Evolutionary conservation across 2,113 vertebrate species (phyloP).

Genomic region (Sinocyclocheilus grahami): DNA sequence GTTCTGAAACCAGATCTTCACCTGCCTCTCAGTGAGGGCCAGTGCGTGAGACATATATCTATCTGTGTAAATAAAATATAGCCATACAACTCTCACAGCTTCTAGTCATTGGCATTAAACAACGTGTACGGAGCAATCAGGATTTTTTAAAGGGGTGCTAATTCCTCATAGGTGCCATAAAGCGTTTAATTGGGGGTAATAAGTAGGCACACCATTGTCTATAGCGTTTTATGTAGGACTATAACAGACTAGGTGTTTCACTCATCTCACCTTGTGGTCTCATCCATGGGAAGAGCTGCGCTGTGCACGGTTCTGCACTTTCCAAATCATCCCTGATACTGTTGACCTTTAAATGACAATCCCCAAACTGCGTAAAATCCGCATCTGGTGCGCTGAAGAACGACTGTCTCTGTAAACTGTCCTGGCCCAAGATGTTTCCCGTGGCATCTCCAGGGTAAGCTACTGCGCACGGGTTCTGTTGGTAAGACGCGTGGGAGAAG

Average conservation of each 20-base stretch:
- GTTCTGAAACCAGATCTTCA: constrained; percentile 63
- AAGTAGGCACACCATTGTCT: constrained; percentile 31
- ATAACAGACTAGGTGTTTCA: constrained; percentile 25
- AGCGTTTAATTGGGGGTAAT: constrained; percentile 54
- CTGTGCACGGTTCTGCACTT: constrained; percentile 80
- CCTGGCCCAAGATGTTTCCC: constrained; percentile 84
- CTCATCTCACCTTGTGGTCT: constrained; percentile 85
- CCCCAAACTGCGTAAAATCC: constrained; percentile 83
- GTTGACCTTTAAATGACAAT: constrained; percentile 81
- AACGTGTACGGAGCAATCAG: neutral
- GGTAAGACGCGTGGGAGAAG: constrained; percentile 82
- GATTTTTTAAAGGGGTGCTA: constrained; percentile 27
- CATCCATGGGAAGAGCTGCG: constrained; percentile 88
- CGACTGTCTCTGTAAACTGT: constrained; percentile 82
- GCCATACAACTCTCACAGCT: neutral
- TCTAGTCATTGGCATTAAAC: neutral
- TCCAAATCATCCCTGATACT: constrained; percentile 82
- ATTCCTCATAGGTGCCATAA: constrained; percentile 51
- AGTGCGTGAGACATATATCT: constrained; percentile 45
- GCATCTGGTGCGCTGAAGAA: constrained; percentile 81
- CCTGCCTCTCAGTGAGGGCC: constrained; percentile 58
- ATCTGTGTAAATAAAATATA: neutral
- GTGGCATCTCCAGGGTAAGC: constrained; percentile 80
- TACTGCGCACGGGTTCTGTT: constrained; percentile 84
- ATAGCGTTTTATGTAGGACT: constrained; percentile 31